These are phyloP conservation scores for Corythornis madagascariensis DNA, from an alignment of 2,113 vertebrate genomes.

Conservation along the genomic window DNA sequence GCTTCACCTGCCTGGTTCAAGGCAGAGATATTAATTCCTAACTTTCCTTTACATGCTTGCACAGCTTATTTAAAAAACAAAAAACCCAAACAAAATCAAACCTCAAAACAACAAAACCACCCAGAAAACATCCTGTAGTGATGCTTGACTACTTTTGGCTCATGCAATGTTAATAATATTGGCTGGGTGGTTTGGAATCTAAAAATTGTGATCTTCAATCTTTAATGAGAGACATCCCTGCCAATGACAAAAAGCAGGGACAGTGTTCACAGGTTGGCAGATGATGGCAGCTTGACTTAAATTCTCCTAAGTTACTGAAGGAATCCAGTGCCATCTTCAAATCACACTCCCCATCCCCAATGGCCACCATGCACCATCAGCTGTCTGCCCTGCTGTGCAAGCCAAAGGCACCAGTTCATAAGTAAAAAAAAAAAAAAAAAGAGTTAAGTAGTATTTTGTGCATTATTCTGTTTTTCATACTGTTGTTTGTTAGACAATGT, in stretches of 20 bases:
- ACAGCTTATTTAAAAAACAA: neutral
- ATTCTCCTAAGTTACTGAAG: neutral
- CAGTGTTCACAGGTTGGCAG: neutral
- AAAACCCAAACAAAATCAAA: neutral
- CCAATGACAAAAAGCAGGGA: neutral
- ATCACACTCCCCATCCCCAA: neutral
- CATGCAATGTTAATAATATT: neutral
- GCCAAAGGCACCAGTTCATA: neutral
- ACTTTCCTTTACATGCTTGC: neutral
- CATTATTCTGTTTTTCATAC: neutral
- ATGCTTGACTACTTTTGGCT: constrained; percentile 1
- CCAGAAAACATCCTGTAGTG: neutral
- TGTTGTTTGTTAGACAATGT: neutral
- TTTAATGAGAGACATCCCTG: neutral
- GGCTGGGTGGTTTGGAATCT: neutral
- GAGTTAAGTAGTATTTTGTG: neutral
- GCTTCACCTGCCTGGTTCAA: neutral
- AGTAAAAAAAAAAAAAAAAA: neutral
- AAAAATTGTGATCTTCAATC: neutral
- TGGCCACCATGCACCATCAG: neutral
- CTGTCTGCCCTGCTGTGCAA: neutral
- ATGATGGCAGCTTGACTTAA: neutral
- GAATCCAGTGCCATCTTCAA: neutral
- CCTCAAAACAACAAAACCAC: neutral
- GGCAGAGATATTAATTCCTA: neutral